Evolutionary conservation across 2,113 vertebrate genomes (phyloP).

Genomic region (Plotosus lineatus): DNA sequence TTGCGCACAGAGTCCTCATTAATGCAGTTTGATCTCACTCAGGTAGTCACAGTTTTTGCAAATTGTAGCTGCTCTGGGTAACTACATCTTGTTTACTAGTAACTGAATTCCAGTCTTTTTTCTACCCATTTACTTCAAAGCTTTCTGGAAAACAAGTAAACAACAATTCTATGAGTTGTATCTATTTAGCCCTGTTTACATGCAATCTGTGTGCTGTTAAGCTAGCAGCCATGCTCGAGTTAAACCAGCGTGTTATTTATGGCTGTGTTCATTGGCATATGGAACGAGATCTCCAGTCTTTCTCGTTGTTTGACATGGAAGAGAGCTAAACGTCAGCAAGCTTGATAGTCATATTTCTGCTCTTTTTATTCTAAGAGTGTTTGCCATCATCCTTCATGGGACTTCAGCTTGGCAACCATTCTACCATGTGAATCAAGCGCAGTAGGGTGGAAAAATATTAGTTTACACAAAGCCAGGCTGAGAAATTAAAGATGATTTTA

Average conservation of each 20-base stretch:
- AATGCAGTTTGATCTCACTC: constrained; percentile 48
- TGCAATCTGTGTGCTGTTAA: not conserved
- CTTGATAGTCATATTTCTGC: constrained; percentile 37
- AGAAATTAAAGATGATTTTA: constrained; percentile 66
- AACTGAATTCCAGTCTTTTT: constrained; percentile 24
- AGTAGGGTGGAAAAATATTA: constrained; percentile 61
- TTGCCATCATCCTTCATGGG: constrained; percentile 55
- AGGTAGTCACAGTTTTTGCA: constrained; percentile 40
- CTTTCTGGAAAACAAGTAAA: constrained; percentile 16
- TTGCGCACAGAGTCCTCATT: constrained; percentile 43
- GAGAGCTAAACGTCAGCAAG: constrained; percentile 31
- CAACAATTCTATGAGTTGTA: not conserved
- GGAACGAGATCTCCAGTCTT: constrained; percentile 21
- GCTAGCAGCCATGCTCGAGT: constrained; percentile 10
- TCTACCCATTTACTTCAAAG: constrained; percentile 36
- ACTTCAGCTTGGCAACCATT: constrained; percentile 45
- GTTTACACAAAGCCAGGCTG: constrained; percentile 63
- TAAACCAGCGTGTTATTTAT: constrained; percentile 40
- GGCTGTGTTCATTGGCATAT: constrained; percentile 35
- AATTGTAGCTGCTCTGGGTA: constrained; percentile 29
- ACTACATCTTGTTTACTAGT: constrained; percentile 30
- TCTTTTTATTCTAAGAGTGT: constrained; percentile 49
- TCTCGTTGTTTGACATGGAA: constrained; percentile 45
- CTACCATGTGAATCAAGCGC: constrained; percentile 48
- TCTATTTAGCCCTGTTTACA: constrained; percentile 11